Evolutionary conservation across 2,888 invertebrate species (phyloP).

Genomic region (Euplexia lucipara): DNA sequence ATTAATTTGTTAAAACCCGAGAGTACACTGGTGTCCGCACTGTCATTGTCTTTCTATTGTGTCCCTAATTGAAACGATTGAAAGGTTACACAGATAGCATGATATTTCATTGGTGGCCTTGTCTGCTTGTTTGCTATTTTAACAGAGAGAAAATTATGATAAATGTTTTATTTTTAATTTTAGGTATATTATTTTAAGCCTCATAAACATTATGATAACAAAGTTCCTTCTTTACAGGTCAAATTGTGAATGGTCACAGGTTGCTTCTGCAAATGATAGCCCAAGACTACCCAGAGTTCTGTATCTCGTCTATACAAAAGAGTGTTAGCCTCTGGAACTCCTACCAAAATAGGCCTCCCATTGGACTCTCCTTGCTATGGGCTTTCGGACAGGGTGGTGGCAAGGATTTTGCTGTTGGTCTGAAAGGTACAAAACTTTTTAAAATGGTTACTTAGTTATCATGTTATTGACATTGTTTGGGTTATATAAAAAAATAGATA

Average conservation of each 20-base stretch:
- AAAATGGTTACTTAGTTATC: not conserved
- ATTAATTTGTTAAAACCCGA: no score
- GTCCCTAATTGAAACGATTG: no score
- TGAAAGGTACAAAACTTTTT: conserved; percentile 89
- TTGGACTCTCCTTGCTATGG: conserved; percentile 94
- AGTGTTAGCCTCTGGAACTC: conserved; percentile 92
- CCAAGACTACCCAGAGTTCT: conserved; percentile 92
- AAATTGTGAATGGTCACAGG: conserved; percentile 93
- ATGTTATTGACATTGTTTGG: not conserved
- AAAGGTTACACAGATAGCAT: no score
- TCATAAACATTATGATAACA: not conserved
- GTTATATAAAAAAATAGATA: conserved; percentile 34
- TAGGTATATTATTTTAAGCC: no score
- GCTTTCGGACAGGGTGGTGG: conserved; percentile 94
- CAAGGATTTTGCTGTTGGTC: conserved; percentile 92
- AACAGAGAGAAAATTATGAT: no score
- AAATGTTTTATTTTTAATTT: no score
- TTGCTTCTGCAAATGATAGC: conserved; percentile 93
- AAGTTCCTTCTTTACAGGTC: conserved; percentile 74
- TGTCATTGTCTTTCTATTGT: no score
- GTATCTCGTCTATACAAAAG: conserved; percentile 91
- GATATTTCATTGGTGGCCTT: no score
- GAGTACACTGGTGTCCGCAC: no score
- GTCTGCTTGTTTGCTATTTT: not conserved
- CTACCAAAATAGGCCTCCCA: conserved; percentile 94